These are phyloP conservation scores for Labeo catla DNA, from an alignment of 2,113 vertebrate species.

Conservation along the genomic window DNA sequence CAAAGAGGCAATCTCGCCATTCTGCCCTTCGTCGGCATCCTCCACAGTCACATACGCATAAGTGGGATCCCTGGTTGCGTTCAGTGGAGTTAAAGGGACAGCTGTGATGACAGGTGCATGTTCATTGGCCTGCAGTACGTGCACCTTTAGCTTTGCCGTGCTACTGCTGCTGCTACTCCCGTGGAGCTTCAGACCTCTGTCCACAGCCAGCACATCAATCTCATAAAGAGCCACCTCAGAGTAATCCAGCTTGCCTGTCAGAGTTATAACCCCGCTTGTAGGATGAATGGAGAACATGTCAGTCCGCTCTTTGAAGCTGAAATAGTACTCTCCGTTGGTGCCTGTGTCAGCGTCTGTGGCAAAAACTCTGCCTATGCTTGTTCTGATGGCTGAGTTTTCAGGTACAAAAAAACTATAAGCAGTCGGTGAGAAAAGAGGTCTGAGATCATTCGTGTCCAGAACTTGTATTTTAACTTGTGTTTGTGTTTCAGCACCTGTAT, in stretches of 20 bases:
- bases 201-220: conserved; percentile 84
- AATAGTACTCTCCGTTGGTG: conserved; percentile 87
- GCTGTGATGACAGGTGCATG: conserved; percentile 78
- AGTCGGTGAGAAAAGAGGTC: conserved; percentile 85
- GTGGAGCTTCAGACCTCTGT: conserved; percentile 83
- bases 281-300: conserved; percentile 86
- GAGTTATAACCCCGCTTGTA: conserved; percentile 79
- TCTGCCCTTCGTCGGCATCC: conserved; percentile 78
- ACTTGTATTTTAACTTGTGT: conserved; percentile 79
- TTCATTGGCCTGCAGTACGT: conserved; percentile 79
- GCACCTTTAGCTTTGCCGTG: conserved; percentile 80
- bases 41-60: conserved; percentile 80
- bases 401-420: conserved; percentile 83
- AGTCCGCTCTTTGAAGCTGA: conserved; percentile 83
- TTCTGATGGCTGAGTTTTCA: conserved; percentile 82
- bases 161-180: conserved; percentile 84
- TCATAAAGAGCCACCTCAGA: conserved; percentile 75
- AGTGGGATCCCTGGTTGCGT: conserved; percentile 73
- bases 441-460: conserved; percentile 86
- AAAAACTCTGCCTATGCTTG: conserved; percentile 80
- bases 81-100: conserved; percentile 69
- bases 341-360: conserved; percentile 87
- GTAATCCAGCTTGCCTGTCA: conserved; percentile 82
- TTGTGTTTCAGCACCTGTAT: conserved; percentile 74
- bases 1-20: conserved; percentile 82